Evolutionary conservation across 2,797 vertebrate genomes (phyloP), one percentile per base, ranked within the genome.

Genomic region (Parauchenoglanis punctatus): DNA sequence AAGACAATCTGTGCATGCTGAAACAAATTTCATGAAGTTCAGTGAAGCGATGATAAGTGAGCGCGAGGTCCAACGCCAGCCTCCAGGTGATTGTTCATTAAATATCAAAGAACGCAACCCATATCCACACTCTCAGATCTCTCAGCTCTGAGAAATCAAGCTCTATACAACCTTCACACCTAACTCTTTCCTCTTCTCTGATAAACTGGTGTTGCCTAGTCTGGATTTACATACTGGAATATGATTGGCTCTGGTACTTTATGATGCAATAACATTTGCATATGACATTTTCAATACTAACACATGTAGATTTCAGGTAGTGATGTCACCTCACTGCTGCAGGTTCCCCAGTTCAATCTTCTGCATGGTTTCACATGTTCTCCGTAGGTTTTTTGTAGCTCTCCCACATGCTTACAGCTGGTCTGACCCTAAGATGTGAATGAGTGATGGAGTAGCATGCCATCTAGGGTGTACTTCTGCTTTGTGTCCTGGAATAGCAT

Each of bases 1-100:
- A 59, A 81, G 11, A 81, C 54, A 58, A 61, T 81, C 35, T 81
- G 56, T 81, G 56, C 35, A 61, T 25, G 78, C 77, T 63, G 58
- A 44, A 63, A n/a, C 20, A 61, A 81, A 61, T 59, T 80, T 40
- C 28, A 40, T 13, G 25, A 59, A 40, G 61, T 20, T 52, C 35
- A 67, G 2, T 52, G 44, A n/a, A 67, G 59, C 25, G 15, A 31
- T 20, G 81, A 28, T 40, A 61, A 81, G 56, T 61, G 31, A 18
- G 20, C 5, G 5, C 0, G 11, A 25, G 20, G 56, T 81, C 56
- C 56, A 81, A 2, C 0, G 10, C 20, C 1, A 59, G 17, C 2
- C 77, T 81, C 2, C 54, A 25, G 35, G 31, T 59, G 80, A 65
- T n/a, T 0, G 0, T 28, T 28, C 13, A 49, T 52, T 82, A 65